Base-by-base conservation (phyloP, 2,797 vertebrate genomes). In the Loriculus beryllinus region DNA sequence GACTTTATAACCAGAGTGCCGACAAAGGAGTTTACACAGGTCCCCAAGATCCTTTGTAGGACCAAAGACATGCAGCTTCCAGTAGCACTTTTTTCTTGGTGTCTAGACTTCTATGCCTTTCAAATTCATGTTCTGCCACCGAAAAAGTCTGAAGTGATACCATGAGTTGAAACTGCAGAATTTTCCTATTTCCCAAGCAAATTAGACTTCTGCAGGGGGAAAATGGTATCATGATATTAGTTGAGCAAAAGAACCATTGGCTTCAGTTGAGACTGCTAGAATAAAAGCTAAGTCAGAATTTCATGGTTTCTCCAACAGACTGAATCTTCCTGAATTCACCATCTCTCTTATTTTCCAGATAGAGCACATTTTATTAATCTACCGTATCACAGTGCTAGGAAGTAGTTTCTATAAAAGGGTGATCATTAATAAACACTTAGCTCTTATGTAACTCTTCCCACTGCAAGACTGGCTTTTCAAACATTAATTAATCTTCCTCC, bases 391-490 rank as follows among this genome's bases (percentile, higher is more conserved):
- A 62, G 26, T 54, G 35, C 28, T 91, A 87, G 82, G 86, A 82
- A 87, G 82, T 37, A 82, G 59, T 82, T 95, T 93, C 81, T 90
- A 60, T 71, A 87, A 94, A 94, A 74, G 63, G 40, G 33, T 1
- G 1, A 91, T 92, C 54, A 63, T 93, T 95, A 96, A 91, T 91
- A 86, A 95, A 95, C 82, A 90, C 57, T 83, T 92, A 86, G 72
- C 23, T 90, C 85, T 88, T 93, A 90, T 8, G 67, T 92, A 96
- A 93, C 47, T 88, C 87, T 95, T 86, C 68, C 82, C 51, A 86
- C 74, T 82, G 82, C 90, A 93, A 93, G 85, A 86, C 82, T 84
- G 40, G 85, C 28, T 96, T 96, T 91, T 86, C 95, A 96, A 95
- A 91, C 49, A 75, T 72, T 94, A 93, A 95, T 95, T 94, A 85